Percentiles rank a stretch among this genome's conserved stretches.
Evolutionary conservation across 2,113 vertebrate species (phyloP).

Genomic region (Gobio gobio): DNA sequence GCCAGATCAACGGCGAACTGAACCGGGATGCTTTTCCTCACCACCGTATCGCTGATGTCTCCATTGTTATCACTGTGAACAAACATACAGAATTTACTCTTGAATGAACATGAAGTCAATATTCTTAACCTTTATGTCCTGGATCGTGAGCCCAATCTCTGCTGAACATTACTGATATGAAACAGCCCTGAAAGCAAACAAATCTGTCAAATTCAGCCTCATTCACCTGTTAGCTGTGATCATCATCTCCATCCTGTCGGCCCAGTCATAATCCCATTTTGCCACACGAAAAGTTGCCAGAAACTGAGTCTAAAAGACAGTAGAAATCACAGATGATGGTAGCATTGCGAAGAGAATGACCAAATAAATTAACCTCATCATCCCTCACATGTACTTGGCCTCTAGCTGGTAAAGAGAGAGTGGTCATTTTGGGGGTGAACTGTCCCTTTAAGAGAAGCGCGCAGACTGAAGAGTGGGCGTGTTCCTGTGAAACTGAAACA

Average conservation of each 20-base stretch:
- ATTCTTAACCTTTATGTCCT: not conserved
- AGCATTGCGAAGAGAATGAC: not conserved
- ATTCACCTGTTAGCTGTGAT: conserved; percentile 70
- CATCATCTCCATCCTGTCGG: conserved; percentile 60
- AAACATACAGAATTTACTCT: conserved; percentile 11
- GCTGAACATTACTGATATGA: too few species aligned
- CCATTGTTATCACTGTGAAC: conserved; percentile 68
- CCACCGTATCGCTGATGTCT: not conserved
- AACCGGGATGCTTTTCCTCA: conserved; percentile 63
- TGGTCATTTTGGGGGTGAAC: too few species aligned
- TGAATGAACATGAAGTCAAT: not conserved
- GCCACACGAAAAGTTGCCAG: conserved; percentile 69
- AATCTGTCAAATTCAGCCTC: not conserved
- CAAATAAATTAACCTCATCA: not conserved
- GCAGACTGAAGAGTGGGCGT: too few species aligned
- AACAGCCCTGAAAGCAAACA: not conserved
- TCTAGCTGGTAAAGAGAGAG: too few species aligned
- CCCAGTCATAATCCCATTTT: conserved; percentile 61
- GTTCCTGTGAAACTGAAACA: too few species aligned
- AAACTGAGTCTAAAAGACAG: conserved; percentile 18
- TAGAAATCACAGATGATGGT: not conserved
- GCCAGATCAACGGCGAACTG: conserved; percentile 68
- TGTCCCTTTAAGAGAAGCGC: too few species aligned
- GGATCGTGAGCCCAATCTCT: not conserved
- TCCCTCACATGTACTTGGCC: too few species aligned